Evolutionary conservation across 2,113 vertebrate species (phyloP).

Genomic region (Fregata magnificens): DNA sequence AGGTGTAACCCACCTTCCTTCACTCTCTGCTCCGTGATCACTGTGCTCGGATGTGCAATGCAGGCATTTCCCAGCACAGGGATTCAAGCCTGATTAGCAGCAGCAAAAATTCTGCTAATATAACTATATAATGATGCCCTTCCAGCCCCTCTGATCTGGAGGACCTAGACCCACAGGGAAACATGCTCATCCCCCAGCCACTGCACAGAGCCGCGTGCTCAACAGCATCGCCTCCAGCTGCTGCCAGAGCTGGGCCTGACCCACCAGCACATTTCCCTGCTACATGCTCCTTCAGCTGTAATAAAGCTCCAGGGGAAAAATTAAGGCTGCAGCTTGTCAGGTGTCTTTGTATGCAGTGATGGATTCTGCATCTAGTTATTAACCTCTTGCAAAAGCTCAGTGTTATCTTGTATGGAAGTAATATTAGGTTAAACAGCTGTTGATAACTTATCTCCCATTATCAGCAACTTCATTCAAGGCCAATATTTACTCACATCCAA

Average conservation of each 20-base stretch:
- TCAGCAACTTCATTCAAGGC: not conserved
- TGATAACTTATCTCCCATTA: conserved; percentile 50
- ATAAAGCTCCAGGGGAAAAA: not conserved
- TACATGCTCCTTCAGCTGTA: not conserved
- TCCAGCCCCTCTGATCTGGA: not conserved
- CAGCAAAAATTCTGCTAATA: not conserved
- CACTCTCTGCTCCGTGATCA: not conserved
- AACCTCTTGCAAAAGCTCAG: not conserved
- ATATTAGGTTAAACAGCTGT: conserved; percentile 52
- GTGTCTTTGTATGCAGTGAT: not conserved
- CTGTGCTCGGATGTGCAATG: rapidly evolving
- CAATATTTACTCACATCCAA: conserved; percentile 4
- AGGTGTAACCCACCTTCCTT: not conserved
- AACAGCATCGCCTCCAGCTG: not conserved
- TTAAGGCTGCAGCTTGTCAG: not conserved
- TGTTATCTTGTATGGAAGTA: not conserved
- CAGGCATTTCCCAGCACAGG: not conserved
- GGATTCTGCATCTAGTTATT: conserved; percentile 16
- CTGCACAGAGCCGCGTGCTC: not conserved
- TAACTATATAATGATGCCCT: rapidly evolving
- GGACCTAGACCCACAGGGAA: not conserved
- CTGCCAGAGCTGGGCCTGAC: not conserved
- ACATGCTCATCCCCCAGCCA: not conserved
- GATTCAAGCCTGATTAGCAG: not conserved
- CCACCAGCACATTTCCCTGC: not conserved